A percentile compares a stretch with the other conserved stretches of the same genome.
phyloP scores from a whole-genome alignment of 2,888 invertebrate species.

The Neoaliturus tenellus region DNA sequence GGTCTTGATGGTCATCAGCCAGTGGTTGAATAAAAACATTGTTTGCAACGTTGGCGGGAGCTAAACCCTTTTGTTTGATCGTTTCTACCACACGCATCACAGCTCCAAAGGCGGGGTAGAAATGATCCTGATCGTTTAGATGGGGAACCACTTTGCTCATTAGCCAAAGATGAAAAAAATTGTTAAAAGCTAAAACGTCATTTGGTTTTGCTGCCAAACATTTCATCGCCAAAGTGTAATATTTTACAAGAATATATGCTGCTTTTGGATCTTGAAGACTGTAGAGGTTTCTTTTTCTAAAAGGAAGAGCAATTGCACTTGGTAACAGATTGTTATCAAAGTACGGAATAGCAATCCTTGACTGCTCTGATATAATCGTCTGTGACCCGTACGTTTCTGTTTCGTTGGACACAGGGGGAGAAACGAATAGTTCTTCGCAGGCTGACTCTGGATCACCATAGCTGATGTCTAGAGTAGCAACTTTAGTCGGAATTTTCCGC shows the following conservation, averaged over 20 bases:
- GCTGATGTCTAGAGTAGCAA: constrained; percentile 37
- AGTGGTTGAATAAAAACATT: constrained; percentile 11
- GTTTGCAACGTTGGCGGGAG: not conserved
- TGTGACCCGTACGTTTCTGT: constrained; percentile 11
- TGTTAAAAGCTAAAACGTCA: constrained; percentile 62
- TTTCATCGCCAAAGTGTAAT: constrained; percentile 63
- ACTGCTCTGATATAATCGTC: constrained; percentile 26
- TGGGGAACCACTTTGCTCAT: constrained; percentile 59
- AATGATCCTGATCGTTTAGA: constrained; percentile 60
- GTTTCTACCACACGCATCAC: constrained; percentile 64
- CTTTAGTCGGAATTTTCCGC: constrained; percentile 61
- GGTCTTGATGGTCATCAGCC: constrained; percentile 17
- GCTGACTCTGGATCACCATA: constrained; percentile 24
- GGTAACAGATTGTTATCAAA: constrained; percentile 64
- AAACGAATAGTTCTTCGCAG: constrained; percentile 46
- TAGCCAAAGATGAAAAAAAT: constrained; percentile 59
- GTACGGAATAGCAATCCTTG: constrained; percentile 63
- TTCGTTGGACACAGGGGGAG: not conserved
- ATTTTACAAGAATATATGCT: constrained; percentile 62
- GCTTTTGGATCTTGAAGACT: constrained; percentile 62
- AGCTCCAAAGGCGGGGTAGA: constrained; percentile 64
- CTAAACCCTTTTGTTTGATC: constrained; percentile 61
- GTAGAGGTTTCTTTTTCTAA: constrained; percentile 62
- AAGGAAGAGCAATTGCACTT: constrained; percentile 63
- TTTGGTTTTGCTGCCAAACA: constrained; percentile 61